Percentiles rank a stretch among this genome's conserved stretches.
phyloP scores from a whole-genome alignment of 2,113 vertebrate species.

The Catharus fuscescens region DNA sequence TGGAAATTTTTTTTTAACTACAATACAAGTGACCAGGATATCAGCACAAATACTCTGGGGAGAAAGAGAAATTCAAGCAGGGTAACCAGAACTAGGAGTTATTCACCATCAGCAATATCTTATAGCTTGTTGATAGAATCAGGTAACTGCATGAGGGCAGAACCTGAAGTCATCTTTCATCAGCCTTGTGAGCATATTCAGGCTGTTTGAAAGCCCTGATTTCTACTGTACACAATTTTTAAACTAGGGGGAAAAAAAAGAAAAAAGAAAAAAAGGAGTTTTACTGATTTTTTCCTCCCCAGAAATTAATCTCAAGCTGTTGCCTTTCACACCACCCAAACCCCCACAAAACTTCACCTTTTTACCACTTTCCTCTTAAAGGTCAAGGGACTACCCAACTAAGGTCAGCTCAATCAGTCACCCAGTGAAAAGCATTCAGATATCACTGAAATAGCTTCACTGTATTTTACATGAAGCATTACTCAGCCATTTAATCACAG shows the following conservation, averaged over 20 bases:
- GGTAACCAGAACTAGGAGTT: background rate
- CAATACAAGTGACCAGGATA: background rate
- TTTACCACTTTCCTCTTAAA: background rate
- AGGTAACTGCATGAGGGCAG: background rate
- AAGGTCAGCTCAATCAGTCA: background rate
- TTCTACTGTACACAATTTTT: background rate
- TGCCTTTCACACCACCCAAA: background rate
- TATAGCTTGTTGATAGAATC: background rate
- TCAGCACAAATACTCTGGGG: background rate
- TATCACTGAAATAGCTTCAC: background rate
- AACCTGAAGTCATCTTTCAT: background rate
- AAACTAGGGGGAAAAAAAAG: background rate
- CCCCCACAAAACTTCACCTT: background rate
- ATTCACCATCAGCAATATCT: background rate
- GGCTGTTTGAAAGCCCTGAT: background rate
- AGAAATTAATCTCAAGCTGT: background rate
- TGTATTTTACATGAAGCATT: background rate
- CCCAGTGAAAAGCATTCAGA: background rate
- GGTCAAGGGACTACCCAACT: background rate
- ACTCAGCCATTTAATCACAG: background rate
- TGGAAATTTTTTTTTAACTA: background rate
- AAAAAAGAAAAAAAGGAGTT: background rate
- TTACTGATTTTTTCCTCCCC: background rate
- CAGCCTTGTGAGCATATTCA: background rate
- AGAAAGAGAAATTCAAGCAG: background rate